A percentile compares a stretch with the other conserved stretches of the same genome.
Evolutionary conservation across 37 sponge, comb jelly and placozoan species (phyloP).

Genomic region (Beroe ovata): DNA sequence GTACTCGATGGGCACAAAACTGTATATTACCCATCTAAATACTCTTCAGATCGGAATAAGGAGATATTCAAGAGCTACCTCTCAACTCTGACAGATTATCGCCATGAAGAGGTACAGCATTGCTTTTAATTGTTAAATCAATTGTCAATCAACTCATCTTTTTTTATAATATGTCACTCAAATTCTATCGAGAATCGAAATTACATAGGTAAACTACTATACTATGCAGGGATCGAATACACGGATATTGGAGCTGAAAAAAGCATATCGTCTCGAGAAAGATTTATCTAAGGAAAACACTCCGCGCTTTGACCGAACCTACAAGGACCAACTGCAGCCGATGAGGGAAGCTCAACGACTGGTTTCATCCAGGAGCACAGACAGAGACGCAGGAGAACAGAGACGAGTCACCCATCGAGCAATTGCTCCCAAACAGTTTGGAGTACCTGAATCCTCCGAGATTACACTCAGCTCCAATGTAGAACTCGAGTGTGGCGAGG

Average conservation of each 20-base stretch:
- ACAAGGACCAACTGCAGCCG: slow-evolving; percentile 15
- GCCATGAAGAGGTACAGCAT: slow-evolving; percentile 16
- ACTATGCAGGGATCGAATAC: slow-evolving; percentile 48
- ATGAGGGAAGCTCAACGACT: slow-evolving; percentile 40
- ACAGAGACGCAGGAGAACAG: too few relatives aligned
- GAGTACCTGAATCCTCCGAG: background rate
- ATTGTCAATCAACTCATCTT: too few relatives aligned
- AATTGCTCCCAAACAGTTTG: background rate
- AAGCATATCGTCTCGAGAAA: background rate
- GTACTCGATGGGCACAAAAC: too few relatives aligned
- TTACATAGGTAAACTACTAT: too few relatives aligned
- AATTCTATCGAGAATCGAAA: too few relatives aligned
- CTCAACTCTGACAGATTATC: slow-evolving; percentile 52
- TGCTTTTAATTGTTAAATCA: background rate
- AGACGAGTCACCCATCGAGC: background rate
- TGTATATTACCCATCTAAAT: too few relatives aligned
- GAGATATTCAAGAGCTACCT: slow-evolving; percentile 53
- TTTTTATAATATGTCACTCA: too few relatives aligned
- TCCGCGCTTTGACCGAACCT: background rate
- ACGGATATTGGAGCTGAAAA: slow-evolving; percentile 49
- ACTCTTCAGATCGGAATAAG: slow-evolving; percentile 45
- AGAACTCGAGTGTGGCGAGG: background rate
- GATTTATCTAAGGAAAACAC: background rate
- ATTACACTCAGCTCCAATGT: background rate
- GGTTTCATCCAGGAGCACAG: too few relatives aligned